Conservation (phyloP, 2,888 invertebrate species). For the Drosophila crucigera region DNA sequence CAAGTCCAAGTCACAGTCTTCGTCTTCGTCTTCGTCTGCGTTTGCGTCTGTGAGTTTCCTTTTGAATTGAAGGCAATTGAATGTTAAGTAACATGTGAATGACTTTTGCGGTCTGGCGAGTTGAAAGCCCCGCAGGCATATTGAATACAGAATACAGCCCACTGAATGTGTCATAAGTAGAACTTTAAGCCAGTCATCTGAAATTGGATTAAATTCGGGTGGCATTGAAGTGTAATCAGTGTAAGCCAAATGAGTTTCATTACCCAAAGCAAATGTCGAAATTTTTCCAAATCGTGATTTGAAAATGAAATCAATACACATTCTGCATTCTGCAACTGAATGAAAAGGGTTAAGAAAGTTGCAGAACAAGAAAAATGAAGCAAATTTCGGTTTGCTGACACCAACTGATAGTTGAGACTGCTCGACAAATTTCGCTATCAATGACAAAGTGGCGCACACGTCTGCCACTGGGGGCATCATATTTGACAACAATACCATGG, state of each 20-base stretch:
- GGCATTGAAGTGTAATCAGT: conserved; percentile 70
- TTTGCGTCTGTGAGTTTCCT: conserved; percentile 3
- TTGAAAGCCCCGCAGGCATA: conserved; percentile 24
- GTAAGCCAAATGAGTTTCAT: conserved; percentile 54
- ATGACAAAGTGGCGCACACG: conserved; percentile 32
- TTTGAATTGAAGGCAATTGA: conserved; percentile 70
- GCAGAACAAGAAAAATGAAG: not conserved
- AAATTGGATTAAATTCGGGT: conserved; percentile 60
- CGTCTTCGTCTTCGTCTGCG: conserved; percentile 6
- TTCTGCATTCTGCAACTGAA: not conserved
- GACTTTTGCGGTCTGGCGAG: conserved; percentile 53
- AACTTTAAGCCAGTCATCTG: conserved; percentile 30
- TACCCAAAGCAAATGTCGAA: not conserved
- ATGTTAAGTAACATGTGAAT: conserved; percentile 70
- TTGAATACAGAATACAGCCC: conserved; percentile 12
- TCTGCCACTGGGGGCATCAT: conserved; percentile 29
- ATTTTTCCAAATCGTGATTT: not conserved
- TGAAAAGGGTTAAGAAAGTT: conserved; percentile 13
- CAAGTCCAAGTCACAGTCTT: conserved; percentile 1
- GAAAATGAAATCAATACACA: not conserved
- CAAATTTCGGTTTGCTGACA: conserved; percentile 16
- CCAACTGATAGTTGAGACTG: not conserved
- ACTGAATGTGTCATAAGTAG: conserved; percentile 51
- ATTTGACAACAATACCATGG: conserved; percentile 51
- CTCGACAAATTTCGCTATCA: conserved; percentile 37